A percentile compares a stretch with the other conserved stretches of the same genome.
Conservation (phyloP, 2,888 invertebrate species). For the Fragum fragum region DNA sequence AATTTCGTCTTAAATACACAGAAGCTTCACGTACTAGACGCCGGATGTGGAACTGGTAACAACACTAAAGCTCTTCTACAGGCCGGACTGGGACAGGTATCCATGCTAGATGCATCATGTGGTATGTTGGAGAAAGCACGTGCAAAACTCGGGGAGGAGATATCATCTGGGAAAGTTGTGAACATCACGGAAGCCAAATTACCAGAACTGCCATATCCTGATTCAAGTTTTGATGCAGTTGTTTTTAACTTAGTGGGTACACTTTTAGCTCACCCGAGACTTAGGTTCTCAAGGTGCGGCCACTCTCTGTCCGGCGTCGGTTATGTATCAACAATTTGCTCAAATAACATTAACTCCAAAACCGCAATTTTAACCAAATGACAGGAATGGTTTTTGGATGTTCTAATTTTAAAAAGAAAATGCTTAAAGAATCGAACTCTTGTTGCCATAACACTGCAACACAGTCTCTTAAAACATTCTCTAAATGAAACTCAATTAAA, state of each 20-base stretch:
- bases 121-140: conserved; percentile 60
- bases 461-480: too few species aligned
- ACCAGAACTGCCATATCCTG: conserved; percentile 51
- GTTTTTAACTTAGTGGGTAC: conserved; percentile 55
- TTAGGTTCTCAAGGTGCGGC: too few species aligned
- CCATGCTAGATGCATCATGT: conserved; percentile 50
- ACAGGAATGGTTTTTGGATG: too few species aligned
- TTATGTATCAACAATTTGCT: too few species aligned
- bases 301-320: too few species aligned
- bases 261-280: too few species aligned
- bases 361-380: too few species aligned
- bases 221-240: conserved; percentile 54
- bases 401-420: too few species aligned
- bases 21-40: conserved; percentile 54
- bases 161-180: conserved; percentile 19
- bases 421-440: too few species aligned
- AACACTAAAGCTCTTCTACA: conserved; percentile 39
- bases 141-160: conserved; percentile 41
- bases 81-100: conserved; percentile 39
- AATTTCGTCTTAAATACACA: neutral
- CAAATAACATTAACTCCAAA: too few species aligned
- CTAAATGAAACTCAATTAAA: too few species aligned
- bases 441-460: too few species aligned
- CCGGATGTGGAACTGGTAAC: conserved; percentile 53
- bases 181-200: conserved; percentile 34